phyloP scores from a whole-genome alignment of 2,797 vertebrate species.

The Rhynchonycteris naso region DNA sequence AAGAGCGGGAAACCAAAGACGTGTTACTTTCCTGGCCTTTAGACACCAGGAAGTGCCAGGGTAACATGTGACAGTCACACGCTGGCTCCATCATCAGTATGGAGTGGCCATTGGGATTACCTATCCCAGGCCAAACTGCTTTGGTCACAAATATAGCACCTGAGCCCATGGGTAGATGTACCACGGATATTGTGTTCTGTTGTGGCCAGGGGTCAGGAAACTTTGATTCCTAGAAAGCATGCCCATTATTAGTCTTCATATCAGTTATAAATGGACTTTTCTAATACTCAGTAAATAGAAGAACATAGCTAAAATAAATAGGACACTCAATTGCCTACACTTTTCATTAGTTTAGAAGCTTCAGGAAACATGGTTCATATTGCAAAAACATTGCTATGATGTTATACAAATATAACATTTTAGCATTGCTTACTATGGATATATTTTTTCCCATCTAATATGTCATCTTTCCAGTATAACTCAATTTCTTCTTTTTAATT shows the following conservation, averaged over 20 bases:
- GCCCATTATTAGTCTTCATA: not conserved
- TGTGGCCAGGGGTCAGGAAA: not conserved
- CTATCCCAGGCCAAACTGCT: not conserved
- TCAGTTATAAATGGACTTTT: not conserved
- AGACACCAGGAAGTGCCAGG: not conserved
- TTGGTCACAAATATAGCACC: not conserved
- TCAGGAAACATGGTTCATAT: not conserved
- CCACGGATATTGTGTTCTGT: not conserved
- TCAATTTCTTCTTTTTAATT: slow-evolving; percentile 44
- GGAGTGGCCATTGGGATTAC: not conserved
- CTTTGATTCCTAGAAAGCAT: not conserved
- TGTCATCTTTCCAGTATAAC: slow-evolving; percentile 14
- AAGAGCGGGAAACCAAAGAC: not conserved
- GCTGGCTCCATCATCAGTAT: not conserved
- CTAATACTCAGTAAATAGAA: slow-evolving; percentile 29
- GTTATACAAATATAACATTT: slow-evolving; percentile 22
- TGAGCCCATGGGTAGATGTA: rapidly evolving
- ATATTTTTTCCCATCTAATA: slow-evolving; percentile 15
- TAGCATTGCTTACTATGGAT: not conserved
- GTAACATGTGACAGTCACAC: not conserved
- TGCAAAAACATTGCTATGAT: not conserved
- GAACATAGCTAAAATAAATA: not conserved
- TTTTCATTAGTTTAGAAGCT: slow-evolving; percentile 25
- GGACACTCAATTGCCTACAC: not conserved
- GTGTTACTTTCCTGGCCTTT: not conserved